These are phyloP conservation scores for Dryoscopus gambensis DNA, from an alignment of 2,113 vertebrate genomes.

Conservation along the genomic window DNA sequence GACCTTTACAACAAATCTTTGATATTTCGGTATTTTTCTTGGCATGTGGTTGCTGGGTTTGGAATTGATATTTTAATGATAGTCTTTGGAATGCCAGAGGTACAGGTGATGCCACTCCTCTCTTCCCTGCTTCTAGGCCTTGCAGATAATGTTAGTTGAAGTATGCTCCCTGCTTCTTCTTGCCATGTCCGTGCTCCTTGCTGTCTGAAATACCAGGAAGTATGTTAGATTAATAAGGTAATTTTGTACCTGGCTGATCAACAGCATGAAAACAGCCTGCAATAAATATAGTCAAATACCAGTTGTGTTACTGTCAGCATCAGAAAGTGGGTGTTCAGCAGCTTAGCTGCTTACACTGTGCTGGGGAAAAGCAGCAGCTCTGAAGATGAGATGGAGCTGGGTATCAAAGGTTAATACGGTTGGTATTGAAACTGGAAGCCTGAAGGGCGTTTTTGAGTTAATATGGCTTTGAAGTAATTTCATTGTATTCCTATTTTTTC, in stretches of 20 bases:
- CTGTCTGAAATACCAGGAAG: background rate
- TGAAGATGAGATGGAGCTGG: background rate
- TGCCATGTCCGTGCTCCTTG: background rate
- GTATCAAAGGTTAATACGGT: background rate
- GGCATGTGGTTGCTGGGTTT: background rate
- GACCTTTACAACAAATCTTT: background rate
- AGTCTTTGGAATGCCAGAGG: background rate
- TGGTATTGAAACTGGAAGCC: background rate
- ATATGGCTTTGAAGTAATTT: conserved; percentile 17
- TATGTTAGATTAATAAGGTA: background rate
- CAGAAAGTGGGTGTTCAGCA: background rate
- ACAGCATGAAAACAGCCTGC: background rate
- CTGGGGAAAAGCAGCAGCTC: background rate
- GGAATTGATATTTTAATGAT: background rate
- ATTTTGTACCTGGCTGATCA: background rate
- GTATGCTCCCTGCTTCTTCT: background rate
- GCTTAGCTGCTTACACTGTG: background rate
- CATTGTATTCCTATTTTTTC: background rate
- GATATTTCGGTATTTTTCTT: background rate
- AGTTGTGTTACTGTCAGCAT: background rate
- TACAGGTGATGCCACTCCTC: background rate
- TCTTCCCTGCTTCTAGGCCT: background rate
- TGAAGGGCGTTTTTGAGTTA: background rate
- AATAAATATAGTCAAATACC: background rate
- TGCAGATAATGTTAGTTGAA: background rate